Base-by-base conservation (phyloP, 2,888 invertebrate species). In the Ophion obscuratus region DNA sequence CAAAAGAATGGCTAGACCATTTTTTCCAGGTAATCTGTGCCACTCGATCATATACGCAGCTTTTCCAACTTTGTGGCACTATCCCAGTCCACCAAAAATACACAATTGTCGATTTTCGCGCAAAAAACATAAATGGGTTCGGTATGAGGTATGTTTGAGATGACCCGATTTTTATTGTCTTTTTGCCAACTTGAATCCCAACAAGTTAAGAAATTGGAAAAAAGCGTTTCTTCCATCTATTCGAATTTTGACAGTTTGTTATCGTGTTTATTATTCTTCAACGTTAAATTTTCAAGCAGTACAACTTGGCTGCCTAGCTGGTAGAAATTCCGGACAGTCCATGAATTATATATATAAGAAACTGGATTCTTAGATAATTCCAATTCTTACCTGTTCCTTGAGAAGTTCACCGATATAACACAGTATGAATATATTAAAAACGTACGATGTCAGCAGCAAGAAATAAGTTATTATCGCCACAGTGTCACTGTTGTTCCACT, bases 371-470 rank as follows among this genome's bases (percentile, higher is more conserved):
- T 53, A 53, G 2, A 17, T 14, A 0, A 53, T 53, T 53, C 3
- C 17, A 53, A 17, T 61, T 20, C 24, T 36, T 89, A 91, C 92
- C 89, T 91, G 86, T 68, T 91, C 89, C 0, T 87, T 88, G 5
- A 92, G 85, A 44, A 91, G 84, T 85, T 92, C 91, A 0, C 92
- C 92, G 36, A 84, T 87, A 20, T 79, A 61, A 40, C 87, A 87
- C 59, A 82, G 47, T 57, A 87, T 73, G 36, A 83, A 80, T 47
- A 82, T 64, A 76, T 84, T 80, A 17, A 83, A 86, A 31, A 75
- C 61, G n/a, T 68, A 75, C 24, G 86, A 83, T 0, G 40, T 61
- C 5, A 86, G 57, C 1, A 78, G 36, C 61, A 82, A n/a, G 9
- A 77, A 59, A 67, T 81, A 86, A 64, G 77, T 86, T 59, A 86